Base-by-base conservation (phyloP, 2,113 vertebrate genomes). In the Barnardius zonarius region DNA sequence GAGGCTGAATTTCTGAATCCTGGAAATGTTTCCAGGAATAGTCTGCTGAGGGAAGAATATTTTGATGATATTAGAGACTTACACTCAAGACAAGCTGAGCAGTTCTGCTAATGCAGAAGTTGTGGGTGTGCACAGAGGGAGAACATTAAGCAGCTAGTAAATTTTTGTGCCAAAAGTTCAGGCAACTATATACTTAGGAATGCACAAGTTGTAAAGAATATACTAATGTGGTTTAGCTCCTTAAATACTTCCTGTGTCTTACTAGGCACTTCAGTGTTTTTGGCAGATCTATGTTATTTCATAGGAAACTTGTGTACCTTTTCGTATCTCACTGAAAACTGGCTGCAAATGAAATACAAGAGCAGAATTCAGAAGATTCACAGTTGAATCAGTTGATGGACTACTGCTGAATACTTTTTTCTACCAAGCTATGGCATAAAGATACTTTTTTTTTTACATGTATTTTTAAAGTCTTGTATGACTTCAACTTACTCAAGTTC, bases 81-180 rank as follows among this genome's bases (percentile, higher is more conserved):
- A 52, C 0, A 4, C 33, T 67, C 28, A 74, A 77, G 44, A 66
- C 25, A 83, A 62, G 5, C 23, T 83, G 59, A 90, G 41, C 59
- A 35, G 17, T 54, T 59, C 46, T 86, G 54, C 2, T 6, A 89
- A 75, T 51, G 46, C 12, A 44, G 13, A 80, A 85, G 14, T 90
- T 92, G 55, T 75, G 41, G 9, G 16, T 70, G 55, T 51, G 46
- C 4, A 1, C 18, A 68, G 37, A 86, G 17, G 37, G 9, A 62
- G 44, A 93, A 88, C 31, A 67, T 72, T 69, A 89, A 37, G 20
- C 39, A 68, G 55, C 35, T 44, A 76, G 48, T 81, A 91, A 89
- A 92, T 82, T 93, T 92, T 55, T 88, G 23, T 63, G 64, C 69
- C 68, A 78, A 33, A 86, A 95, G 49, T 49, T 92, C 80, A 95